A percentile compares a stretch with the other conserved stretches of the same genome.
These are phyloP conservation scores for Vulpes lagopus DNA, from an alignment of 2,113 vertebrate species.

Conservation along the genomic window DNA sequence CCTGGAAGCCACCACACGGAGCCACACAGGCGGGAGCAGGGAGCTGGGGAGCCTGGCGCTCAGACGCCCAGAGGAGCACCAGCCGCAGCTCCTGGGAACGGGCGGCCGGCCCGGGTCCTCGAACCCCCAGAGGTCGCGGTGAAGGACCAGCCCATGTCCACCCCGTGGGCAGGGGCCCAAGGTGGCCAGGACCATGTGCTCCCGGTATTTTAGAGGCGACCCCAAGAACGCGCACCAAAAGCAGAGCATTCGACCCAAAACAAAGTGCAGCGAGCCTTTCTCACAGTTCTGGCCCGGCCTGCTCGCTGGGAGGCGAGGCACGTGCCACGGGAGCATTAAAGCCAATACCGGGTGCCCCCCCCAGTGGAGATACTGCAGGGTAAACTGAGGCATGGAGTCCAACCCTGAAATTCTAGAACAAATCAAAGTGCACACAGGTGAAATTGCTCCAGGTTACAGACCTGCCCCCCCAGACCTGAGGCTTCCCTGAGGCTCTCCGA, in stretches of 20 bases:
- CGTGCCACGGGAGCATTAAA: background rate
- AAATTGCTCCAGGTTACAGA: background rate
- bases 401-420: background rate
- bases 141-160: background rate
- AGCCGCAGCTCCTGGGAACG: fast-evolving
- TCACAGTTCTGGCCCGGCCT: background rate
- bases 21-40: background rate
- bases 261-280: background rate
- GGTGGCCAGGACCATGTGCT: background rate
- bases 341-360: fast-evolving
- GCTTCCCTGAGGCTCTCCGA: background rate
- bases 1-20: background rate
- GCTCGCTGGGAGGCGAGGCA: fast-evolving
- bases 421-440: too few relatives aligned
- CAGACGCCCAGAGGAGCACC: background rate
- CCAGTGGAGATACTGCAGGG: background rate
- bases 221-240: background rate
- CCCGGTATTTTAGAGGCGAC: background rate
- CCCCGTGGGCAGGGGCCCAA: background rate
- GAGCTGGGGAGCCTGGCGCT: too few relatives aligned
- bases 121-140: background rate
- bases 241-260: background rate
- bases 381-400: background rate
- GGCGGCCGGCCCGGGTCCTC: background rate
- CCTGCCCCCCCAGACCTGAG: background rate